Percentiles rank a stretch among this genome's conserved stretches.
phyloP scores from a whole-genome alignment of 2,888 invertebrate species.

The Lasioglossum pauxillum region DNA sequence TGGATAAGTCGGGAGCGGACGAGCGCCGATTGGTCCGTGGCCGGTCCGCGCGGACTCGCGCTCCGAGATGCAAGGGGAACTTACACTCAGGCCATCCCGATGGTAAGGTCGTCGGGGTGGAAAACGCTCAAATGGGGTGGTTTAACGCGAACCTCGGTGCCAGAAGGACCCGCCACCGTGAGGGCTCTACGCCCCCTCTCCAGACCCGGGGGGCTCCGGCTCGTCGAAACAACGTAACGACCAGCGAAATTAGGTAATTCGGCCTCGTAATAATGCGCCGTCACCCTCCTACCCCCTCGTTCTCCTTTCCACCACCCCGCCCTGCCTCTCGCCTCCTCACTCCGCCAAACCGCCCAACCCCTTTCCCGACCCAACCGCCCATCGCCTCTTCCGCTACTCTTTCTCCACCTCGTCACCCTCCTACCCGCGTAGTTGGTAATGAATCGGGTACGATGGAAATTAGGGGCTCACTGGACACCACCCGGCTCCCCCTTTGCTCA shows the following conservation, averaged over 20 bases:
- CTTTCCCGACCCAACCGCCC: constrained; percentile 10
- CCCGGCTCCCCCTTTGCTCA: constrained; percentile 53
- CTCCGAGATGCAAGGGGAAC: constrained; percentile 54
- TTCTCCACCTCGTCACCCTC: constrained; percentile 57
- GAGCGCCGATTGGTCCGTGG: constrained; percentile 67
- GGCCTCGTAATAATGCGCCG: constrained; percentile 83
- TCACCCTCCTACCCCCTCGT: constrained; percentile 66
- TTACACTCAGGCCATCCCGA: constrained; percentile 66
- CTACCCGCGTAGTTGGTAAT: constrained; percentile 77
- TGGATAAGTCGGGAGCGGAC: constrained; percentile 72
- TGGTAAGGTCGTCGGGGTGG: constrained; percentile 84
- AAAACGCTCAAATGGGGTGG: constrained; percentile 85
- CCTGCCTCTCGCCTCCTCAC: background rate
- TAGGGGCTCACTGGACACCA: constrained; percentile 78
- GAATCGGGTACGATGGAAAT: constrained; percentile 82
- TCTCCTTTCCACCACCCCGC: constrained; percentile 44
- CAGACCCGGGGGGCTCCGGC: constrained; percentile 63
- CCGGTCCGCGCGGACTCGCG: constrained; percentile 71
- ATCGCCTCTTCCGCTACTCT: constrained; percentile 40
- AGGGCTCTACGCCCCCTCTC: constrained; percentile 67
- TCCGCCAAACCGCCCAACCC: constrained; percentile 1
- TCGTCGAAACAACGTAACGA: constrained; percentile 83
- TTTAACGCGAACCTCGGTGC: constrained; percentile 84
- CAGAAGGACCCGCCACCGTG: constrained; percentile 82
- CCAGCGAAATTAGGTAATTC: constrained; percentile 84